Conservation (phyloP, 2,113 vertebrate genomes). For the Pimephales promelas region DNA sequence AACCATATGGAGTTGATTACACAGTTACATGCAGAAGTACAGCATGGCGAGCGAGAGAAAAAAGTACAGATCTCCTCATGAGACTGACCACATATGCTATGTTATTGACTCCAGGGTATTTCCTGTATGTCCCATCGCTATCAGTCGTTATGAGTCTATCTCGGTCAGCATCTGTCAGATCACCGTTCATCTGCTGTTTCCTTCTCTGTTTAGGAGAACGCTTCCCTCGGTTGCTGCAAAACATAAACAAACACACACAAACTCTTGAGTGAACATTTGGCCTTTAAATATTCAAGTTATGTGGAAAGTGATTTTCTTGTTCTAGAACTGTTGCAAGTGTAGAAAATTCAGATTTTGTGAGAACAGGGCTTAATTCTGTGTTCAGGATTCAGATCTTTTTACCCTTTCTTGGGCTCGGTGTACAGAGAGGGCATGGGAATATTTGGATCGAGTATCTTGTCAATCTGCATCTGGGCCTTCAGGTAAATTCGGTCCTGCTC, state of each 20-base stretch:
- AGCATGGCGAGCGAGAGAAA: neutral
- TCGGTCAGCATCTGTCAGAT: conserved; percentile 85
- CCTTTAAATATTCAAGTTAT: neutral
- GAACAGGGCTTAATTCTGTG: neutral
- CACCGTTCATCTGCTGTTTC: conserved; percentile 87
- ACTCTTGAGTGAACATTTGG: neutral
- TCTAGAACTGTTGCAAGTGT: neutral
- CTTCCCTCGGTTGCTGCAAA: conserved; percentile 81
- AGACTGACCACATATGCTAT: conserved; percentile 91
- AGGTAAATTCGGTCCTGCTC: conserved; percentile 92
- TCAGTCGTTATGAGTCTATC: conserved; percentile 93
- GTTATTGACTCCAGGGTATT: conserved; percentile 94
- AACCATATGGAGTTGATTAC: conserved; percentile 4
- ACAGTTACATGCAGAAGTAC: neutral
- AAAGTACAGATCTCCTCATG: neutral
- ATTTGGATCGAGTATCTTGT: conserved; percentile 94
- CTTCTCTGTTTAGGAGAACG: conserved; percentile 90
- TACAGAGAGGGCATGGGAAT: conserved; percentile 82
- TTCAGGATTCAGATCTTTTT: neutral
- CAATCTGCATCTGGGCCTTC: conserved; percentile 94
- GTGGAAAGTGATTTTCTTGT: neutral
- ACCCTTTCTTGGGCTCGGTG: conserved; percentile 91
- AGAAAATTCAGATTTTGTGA: neutral
- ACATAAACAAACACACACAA: conserved; percentile 13
- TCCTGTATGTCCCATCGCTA: conserved; percentile 89